Conservation (phyloP, 2,888 invertebrate genomes). For the Scaeva pyrastri region DNA sequence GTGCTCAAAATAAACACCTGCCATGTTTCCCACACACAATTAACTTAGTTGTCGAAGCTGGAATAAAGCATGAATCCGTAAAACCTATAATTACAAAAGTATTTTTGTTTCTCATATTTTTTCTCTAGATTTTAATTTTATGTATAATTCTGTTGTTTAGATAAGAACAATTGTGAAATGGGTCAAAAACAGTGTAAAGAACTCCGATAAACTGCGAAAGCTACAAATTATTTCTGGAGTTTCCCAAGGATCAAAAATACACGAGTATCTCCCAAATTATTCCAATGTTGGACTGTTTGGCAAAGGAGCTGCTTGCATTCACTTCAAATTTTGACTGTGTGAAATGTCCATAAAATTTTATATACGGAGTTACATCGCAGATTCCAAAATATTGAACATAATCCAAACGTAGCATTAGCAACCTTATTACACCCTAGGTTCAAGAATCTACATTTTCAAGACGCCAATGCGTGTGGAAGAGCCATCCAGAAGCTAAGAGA, state of each 20-base stretch:
- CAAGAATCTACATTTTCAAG: conserved; percentile 9
- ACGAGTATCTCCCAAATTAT: background rate
- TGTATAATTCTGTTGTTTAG: conserved; percentile 7
- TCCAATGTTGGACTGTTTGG: conserved; percentile 2
- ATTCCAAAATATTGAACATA: background rate
- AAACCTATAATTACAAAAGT: background rate
- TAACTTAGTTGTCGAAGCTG: background rate
- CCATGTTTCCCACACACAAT: background rate
- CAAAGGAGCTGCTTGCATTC: conserved; percentile 4
- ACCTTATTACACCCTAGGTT: background rate
- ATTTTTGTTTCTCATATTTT: conserved; percentile 8
- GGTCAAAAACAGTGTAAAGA: conserved; percentile 16
- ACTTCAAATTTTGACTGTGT: background rate
- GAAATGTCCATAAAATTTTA: background rate
- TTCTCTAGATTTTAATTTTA: background rate
- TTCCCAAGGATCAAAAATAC: conserved; percentile 12
- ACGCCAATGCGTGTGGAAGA: background rate
- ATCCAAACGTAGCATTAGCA: background rate
- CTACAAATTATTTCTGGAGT: conserved; percentile 19
- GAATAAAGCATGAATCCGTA: background rate
- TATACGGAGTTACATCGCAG: background rate
- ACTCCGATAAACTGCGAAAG: conserved; percentile 25
- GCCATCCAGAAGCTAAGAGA: conserved; percentile 2
- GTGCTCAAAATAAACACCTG: background rate
- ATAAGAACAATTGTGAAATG: conserved; percentile 30